Base-by-base conservation (phyloP, 2,113 vertebrate genomes). In the Orthonyx spaldingii region DNA sequence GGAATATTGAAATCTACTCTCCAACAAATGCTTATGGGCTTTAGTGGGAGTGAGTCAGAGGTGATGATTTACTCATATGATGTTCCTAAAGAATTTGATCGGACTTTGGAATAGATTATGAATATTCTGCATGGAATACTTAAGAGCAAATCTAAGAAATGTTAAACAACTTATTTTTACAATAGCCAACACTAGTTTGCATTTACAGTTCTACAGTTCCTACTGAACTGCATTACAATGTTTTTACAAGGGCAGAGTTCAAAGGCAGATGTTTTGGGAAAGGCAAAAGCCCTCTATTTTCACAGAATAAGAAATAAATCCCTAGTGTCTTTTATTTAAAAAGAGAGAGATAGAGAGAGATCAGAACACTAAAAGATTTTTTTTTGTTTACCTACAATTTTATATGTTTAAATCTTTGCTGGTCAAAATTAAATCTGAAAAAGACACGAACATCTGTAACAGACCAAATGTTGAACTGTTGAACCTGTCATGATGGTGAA, bases 341-440 rank as follows among this genome's bases (percentile, higher is more conserved):
- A 37, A 55, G 42, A 14, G 1, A n/a, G 0, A 79, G 1, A 32
- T 6, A 24, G 6, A 68, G 4, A 37, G 24, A 63, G 3, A 56
- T 55, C 14, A 60, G 37, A 80, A 13, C 3, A 47, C 13, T 46
- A 75, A 10, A 84, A 81, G 12, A 35, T 22, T 59, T 69, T 64
- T 64, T 13, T 56, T 13, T 22, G 16, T 56, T 83, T 79, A 19
- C 37, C 35, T 59, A 59, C 19, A 24, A 63, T 47, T 92, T 82
- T 52, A 19, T 44, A 39, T 32, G 9, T 60, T 80, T 76, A 53
- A 74, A 46, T 50, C 3, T 82, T 93, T 81, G 11, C 9, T 87
- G 44, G 13, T 56, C 39, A 85, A 76, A 94, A 64, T 13, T 52
- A 41, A 78, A 68, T 52, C 39, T 60, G 32, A 50, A 57, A 82